phyloP scores from a whole-genome alignment of 2,888 invertebrate genomes.

The Branchellion lobata region DNA sequence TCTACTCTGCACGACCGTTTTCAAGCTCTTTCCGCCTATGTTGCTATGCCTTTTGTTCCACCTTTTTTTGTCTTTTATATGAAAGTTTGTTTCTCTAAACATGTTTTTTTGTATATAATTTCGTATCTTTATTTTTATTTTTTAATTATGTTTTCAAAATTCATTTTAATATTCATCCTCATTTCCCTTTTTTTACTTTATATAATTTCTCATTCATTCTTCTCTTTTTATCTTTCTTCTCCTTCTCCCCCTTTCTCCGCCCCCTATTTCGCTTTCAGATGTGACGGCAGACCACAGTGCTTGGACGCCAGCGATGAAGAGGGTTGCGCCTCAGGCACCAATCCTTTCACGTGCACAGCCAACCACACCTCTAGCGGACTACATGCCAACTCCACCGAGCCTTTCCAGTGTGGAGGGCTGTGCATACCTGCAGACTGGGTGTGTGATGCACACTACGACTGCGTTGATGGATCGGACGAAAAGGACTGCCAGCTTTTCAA shows the following conservation, averaged over 20 bases:
- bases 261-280: no score
- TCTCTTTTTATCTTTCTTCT: no score
- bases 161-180: no score
- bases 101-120: no score
- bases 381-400: not conserved
- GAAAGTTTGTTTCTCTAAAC: not conserved
- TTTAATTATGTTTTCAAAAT: no score
- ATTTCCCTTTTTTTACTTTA: no score
- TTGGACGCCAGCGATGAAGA: constrained; percentile 75
- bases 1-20: no score
- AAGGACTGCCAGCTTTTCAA: constrained; percentile 53
- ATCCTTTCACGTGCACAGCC: constrained; percentile 55
- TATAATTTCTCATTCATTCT: no score
- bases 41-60: not conserved
- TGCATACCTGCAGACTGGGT: constrained; percentile 56
- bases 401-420: constrained; percentile 46
- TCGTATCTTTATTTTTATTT: no score
- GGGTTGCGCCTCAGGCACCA: constrained; percentile 68
- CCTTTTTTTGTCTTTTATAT: not conserved
- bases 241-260: no score
- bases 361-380: not conserved
- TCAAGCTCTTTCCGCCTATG: no score
- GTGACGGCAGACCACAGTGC: constrained; percentile 77
- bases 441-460: constrained; percentile 63
- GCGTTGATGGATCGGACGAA: constrained; percentile 72